Evolutionary conservation across 2,797 vertebrate genomes (phyloP).

Genomic region (Enoplosus armatus): DNA sequence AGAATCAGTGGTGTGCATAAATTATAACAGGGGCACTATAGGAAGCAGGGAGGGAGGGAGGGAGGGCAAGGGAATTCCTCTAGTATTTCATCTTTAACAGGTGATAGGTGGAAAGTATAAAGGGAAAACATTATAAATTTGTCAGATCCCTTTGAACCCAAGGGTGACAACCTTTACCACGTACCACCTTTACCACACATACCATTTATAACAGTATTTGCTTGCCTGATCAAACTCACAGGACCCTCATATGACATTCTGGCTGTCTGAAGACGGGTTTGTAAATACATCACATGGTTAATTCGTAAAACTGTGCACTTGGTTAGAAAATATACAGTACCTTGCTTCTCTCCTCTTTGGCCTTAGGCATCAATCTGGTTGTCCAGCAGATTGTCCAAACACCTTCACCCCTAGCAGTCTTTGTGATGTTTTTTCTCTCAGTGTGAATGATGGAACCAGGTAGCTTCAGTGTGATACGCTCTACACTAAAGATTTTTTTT

Average conservation of each 20-base stretch:
- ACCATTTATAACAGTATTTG: neutral
- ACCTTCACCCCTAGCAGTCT: neutral
- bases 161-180: neutral
- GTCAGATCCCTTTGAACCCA: neutral
- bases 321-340: too few relatives aligned
- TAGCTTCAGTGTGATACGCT: too few relatives aligned
- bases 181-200: neutral
- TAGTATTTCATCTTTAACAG: neutral
- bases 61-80: neutral
- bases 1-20: neutral
- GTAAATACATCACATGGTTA: neutral
- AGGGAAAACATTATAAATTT: neutral
- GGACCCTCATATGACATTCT: neutral
- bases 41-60: too few relatives aligned
- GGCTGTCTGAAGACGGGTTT: neutral
- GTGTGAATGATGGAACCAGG: neutral
- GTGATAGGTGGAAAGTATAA: neutral
- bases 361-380: neutral
- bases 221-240: neutral
- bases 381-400: neutral
- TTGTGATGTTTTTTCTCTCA: neutral
- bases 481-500: neutral
- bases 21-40: neutral
- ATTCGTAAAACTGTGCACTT: neutral
- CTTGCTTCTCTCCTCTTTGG: neutral